A percentile compares a stretch with the other conserved stretches of the same genome.
phyloP scores from a whole-genome alignment of 92 coral and sea anemone species.

The Virgularia gustaviana region DNA sequence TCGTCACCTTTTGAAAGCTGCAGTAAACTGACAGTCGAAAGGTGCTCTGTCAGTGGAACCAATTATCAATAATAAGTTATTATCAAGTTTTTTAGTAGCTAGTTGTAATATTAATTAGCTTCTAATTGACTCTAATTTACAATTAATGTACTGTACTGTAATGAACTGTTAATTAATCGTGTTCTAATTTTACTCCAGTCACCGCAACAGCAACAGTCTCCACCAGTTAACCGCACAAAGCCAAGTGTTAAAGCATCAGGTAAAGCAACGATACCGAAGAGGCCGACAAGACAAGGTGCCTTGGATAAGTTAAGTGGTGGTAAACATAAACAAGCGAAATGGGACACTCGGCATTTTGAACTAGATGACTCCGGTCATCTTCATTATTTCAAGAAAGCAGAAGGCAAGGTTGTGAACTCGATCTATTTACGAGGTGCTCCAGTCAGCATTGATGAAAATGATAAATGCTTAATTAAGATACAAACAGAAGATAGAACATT shows the following conservation, averaged over 20 bases:
- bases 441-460: slow-evolving; percentile 59
- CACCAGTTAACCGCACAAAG: background rate
- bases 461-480: slow-evolving; percentile 58
- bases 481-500: slow-evolving; percentile 85
- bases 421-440: slow-evolving; percentile 90
- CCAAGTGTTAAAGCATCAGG: slow-evolving; percentile 2
- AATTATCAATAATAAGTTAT: too few relatives aligned
- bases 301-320: slow-evolving; percentile 91
- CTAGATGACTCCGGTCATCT: slow-evolving; percentile 78
- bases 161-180: too few relatives aligned
- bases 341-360: slow-evolving; percentile 95
- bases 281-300: slow-evolving; percentile 77
- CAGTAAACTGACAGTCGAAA: too few relatives aligned
- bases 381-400: slow-evolving; percentile 78
- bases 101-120: too few relatives aligned
- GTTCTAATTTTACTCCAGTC: too few relatives aligned
- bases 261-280: slow-evolving; percentile 27
- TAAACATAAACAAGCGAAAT: slow-evolving; percentile 77
- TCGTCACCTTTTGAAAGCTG: too few relatives aligned
- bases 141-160: too few relatives aligned
- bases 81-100: too few relatives aligned
- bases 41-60: too few relatives aligned
- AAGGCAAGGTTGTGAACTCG: slow-evolving; percentile 79
- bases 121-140: too few relatives aligned
- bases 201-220: background rate